Conservation (phyloP, 1,140 invertebrate genomes). For the Hypsibius dujardini region DNA sequence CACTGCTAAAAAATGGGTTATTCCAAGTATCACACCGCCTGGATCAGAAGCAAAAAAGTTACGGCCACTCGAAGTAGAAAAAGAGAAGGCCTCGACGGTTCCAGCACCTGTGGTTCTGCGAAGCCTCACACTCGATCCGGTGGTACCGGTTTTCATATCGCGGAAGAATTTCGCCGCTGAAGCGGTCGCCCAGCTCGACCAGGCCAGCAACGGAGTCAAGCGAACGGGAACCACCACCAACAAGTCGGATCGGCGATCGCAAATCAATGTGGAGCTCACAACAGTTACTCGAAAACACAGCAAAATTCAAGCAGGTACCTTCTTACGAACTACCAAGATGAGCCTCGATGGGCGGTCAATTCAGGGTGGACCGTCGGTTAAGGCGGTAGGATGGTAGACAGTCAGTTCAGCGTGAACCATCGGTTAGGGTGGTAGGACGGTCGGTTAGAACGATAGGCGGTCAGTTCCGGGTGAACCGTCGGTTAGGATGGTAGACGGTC, state of each 20-base stretch:
- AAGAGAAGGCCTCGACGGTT: background rate
- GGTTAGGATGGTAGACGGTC: too few species aligned
- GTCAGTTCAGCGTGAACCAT: too few species aligned
- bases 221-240: background rate
- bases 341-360: too few species aligned
- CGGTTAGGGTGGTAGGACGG: too few species aligned
- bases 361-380: too few species aligned
- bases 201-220: too few species aligned
- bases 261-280: background rate
- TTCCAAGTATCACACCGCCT: background rate
- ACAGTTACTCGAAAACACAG: background rate
- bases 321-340: too few species aligned
- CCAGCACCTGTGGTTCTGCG: background rate
- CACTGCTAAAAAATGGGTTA: background rate
- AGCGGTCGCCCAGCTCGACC: background rate
- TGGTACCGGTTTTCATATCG: background rate
- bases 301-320: background rate
- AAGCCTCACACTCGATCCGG: background rate
- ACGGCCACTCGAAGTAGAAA: background rate
- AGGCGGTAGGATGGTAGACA: too few species aligned
- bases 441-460: too few species aligned
- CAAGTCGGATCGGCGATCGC: background rate
- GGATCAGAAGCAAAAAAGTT: background rate
- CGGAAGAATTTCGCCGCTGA: background rate
- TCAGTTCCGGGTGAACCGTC: too few species aligned